phyloP scores from a whole-genome alignment of 1,140 invertebrate genomes.

The Tribolium madens region DNA sequence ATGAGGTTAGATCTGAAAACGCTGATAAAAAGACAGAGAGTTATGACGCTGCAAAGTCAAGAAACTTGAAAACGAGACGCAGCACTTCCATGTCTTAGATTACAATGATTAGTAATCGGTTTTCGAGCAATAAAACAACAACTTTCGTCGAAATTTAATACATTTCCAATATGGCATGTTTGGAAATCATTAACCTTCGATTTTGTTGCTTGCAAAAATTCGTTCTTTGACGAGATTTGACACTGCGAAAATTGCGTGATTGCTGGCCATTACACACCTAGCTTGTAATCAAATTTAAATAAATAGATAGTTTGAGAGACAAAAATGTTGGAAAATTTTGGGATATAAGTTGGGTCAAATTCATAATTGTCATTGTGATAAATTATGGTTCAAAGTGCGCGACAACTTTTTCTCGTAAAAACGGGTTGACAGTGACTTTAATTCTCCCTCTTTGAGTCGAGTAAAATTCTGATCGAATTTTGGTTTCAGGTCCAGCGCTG shows the following conservation, averaged over 20 bases:
- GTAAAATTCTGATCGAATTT: neutral
- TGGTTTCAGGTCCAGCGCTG: neutral
- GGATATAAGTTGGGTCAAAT: neutral
- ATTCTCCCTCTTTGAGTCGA: too few relatives aligned
- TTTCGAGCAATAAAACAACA: neutral
- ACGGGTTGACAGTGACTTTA: too few relatives aligned
- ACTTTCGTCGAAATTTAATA: neutral
- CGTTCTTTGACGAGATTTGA: neutral
- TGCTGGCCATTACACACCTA: neutral
- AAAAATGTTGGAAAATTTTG: neutral
- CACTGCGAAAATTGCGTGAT: neutral
- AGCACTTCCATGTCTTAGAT: conserved; percentile 3
- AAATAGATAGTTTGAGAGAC: conserved; percentile 12
- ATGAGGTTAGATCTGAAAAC: conserved; percentile 17
- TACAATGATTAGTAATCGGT: conserved; percentile 3
- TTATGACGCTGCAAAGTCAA: conserved; percentile 16
- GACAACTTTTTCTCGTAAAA: too few relatives aligned
- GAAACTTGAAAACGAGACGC: conserved; percentile 6
- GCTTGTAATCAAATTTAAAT: conserved; percentile 18
- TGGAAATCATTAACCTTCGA: neutral
- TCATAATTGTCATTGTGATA: neutral
- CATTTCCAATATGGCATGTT: conserved; percentile 10
- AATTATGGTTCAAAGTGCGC: too few relatives aligned
- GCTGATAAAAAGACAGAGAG: conserved; percentile 12
- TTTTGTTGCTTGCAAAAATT: conserved; percentile 1